phyloP scores from a whole-genome alignment of 2,113 vertebrate species.

The Takifugu bimaculatus region DNA sequence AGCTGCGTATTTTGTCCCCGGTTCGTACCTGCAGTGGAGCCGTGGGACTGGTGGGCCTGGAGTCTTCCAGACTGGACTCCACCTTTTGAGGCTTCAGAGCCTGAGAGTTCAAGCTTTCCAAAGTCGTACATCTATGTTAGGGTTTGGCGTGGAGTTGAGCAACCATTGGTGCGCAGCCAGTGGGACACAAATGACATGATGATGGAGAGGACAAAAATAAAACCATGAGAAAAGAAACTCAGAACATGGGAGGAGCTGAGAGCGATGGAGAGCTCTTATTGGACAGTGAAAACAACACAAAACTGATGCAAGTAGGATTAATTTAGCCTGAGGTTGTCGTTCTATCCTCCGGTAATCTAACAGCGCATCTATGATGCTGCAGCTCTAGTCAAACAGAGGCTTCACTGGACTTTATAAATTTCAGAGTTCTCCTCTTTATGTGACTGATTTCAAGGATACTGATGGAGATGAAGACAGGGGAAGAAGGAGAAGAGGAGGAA shows the following conservation, averaged over 20 bases:
- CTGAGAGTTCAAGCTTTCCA: slow-evolving; percentile 85
- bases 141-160: slow-evolving; percentile 31
- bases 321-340: too few species aligned
- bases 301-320: too few species aligned
- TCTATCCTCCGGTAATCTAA: too few species aligned
- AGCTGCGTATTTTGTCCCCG: slow-evolving; percentile 7
- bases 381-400: slow-evolving; percentile 14
- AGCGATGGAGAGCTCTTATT: background rate
- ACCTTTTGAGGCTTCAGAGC: slow-evolving; percentile 82
- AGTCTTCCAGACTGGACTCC: slow-evolving; percentile 83
- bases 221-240: slow-evolving; percentile 59
- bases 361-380: background rate
- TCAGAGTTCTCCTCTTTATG: background rate
- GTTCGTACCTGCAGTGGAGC: slow-evolving; percentile 87
- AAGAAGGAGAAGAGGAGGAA: background rate
- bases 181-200: slow-evolving; percentile 31
- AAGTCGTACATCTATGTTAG: slow-evolving; percentile 83
- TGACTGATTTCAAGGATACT: background rate
- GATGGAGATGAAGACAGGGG: background rate
- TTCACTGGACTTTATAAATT: background rate
- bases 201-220: slow-evolving; percentile 50
- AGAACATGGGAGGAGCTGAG: slow-evolving; percentile 20
- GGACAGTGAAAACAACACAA: too few species aligned
- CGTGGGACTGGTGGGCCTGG: slow-evolving; percentile 82
- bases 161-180: slow-evolving; percentile 54